Evolutionary conservation across 2,888 invertebrate species (phyloP).

Genomic region (Acanthopleura granulata): DNA sequence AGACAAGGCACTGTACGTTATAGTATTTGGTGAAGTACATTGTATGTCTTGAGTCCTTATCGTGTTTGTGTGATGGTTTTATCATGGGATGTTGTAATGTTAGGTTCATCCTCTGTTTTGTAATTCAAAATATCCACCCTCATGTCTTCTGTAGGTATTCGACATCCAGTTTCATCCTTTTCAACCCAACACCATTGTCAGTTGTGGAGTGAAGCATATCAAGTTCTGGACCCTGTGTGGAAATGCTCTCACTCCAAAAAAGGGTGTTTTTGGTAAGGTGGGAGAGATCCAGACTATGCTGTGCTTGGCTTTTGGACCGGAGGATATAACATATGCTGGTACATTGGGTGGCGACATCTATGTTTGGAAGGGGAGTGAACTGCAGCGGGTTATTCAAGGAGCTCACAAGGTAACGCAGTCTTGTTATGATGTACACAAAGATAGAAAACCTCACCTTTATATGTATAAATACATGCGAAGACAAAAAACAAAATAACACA

Average conservation of each 20-base stretch:
- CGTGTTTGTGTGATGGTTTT: too few species aligned
- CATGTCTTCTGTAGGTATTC: conserved; percentile 58
- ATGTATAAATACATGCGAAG: too few species aligned
- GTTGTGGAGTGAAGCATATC: conserved; percentile 70
- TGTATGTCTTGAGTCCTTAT: too few species aligned
- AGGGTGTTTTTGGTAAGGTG: conserved; percentile 67
- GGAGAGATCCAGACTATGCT: conserved; percentile 70
- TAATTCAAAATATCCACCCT: too few species aligned
- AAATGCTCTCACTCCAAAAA: conserved; percentile 66
- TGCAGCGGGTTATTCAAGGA: conserved; percentile 61
- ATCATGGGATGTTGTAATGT: too few species aligned
- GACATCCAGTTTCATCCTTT: conserved; percentile 66
- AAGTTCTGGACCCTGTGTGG: conserved; percentile 69
- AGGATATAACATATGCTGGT: conserved; percentile 65
- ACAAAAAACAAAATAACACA: too few species aligned
- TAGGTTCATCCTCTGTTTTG: too few species aligned
- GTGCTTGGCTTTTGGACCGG: conserved; percentile 64
- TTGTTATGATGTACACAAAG: too few species aligned
- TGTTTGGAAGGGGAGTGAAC: conserved; percentile 66
- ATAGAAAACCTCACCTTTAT: too few species aligned
- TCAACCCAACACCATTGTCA: conserved; percentile 60
- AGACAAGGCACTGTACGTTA: too few species aligned
- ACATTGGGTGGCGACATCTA: conserved; percentile 70
- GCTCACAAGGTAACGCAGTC: conserved; percentile 64
- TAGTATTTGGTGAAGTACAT: too few species aligned